These are phyloP conservation scores for Pogonomyrmex californicus DNA, from an alignment of 1,140 invertebrate genomes.

Conservation along the genomic window DNA sequence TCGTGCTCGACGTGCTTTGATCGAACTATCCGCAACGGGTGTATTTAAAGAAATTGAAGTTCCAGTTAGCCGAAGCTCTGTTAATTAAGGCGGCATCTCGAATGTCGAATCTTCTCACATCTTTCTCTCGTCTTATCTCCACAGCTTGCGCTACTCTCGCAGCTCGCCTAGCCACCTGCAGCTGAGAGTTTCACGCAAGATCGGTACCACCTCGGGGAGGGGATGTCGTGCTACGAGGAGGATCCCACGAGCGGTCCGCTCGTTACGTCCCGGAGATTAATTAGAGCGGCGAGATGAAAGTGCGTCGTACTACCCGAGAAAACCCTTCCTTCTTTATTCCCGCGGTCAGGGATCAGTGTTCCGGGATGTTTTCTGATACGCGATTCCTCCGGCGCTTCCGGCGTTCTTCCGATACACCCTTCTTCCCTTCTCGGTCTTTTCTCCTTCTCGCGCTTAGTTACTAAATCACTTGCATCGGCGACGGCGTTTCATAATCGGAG, in stretches of 20 bases:
- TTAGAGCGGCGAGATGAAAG: constrained; percentile 19
- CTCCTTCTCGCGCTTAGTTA: neutral
- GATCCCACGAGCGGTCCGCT: constrained; percentile 22
- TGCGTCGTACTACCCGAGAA: constrained; percentile 36
- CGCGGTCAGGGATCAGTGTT: constrained; percentile 39
- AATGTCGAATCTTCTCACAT: constrained; percentile 20
- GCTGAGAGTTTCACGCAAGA: constrained; percentile 29
- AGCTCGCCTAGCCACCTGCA: constrained; percentile 6
- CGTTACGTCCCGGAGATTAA: constrained; percentile 64
- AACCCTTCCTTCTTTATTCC: constrained; percentile 55
- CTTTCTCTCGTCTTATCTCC: neutral
- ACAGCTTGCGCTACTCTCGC: neutral
- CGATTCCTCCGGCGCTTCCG: constrained; percentile 60
- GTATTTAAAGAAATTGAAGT: constrained; percentile 60
- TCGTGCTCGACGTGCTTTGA: constrained; percentile 23
- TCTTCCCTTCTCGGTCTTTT: neutral
- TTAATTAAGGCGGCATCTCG: constrained; percentile 60
- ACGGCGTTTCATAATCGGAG: constrained; percentile 65
- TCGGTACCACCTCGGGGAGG: neutral
- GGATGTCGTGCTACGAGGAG: neutral
- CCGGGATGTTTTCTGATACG: constrained; percentile 42
- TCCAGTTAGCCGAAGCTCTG: constrained; percentile 39
- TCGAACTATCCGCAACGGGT: constrained; percentile 35
- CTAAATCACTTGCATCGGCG: constrained; percentile 52
- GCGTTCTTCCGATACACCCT: neutral